phyloP scores from a whole-genome alignment of 2,113 vertebrate species.

The Lepus europaeus region DNA sequence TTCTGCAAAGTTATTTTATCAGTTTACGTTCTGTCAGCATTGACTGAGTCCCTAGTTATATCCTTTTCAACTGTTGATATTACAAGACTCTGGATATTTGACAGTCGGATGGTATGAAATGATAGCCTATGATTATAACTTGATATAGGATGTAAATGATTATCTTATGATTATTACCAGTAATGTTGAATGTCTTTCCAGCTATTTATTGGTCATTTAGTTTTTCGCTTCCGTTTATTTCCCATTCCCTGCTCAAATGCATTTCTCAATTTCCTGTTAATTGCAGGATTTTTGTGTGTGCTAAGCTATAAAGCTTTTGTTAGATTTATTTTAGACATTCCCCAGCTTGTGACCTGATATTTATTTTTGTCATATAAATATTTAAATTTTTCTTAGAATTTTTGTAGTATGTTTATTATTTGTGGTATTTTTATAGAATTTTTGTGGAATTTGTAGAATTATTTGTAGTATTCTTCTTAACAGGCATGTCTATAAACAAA shows the following conservation, averaged over 20 bases:
- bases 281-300: neutral
- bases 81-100: neutral
- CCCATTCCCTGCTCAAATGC: neutral
- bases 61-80: neutral
- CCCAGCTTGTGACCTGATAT: neutral
- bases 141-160: neutral
- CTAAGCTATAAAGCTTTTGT: neutral
- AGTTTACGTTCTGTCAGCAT: neutral
- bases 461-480: too few relatives aligned
- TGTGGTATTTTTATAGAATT: too few relatives aligned
- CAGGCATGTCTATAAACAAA: neutral
- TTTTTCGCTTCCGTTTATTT: neutral
- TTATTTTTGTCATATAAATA: neutral
- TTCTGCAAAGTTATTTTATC: neutral
- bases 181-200: neutral
- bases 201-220: neutral
- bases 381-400: conserved; percentile 43
- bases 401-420: neutral
- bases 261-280: neutral
- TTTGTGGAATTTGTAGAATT: too few relatives aligned
- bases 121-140: neutral
- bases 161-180: neutral
- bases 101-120: neutral
- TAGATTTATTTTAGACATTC: neutral
- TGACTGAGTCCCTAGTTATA: neutral